These are phyloP conservation scores for Crematogaster levior DNA, from an alignment of 2,888 invertebrate species.

Conservation along the genomic window DNA sequence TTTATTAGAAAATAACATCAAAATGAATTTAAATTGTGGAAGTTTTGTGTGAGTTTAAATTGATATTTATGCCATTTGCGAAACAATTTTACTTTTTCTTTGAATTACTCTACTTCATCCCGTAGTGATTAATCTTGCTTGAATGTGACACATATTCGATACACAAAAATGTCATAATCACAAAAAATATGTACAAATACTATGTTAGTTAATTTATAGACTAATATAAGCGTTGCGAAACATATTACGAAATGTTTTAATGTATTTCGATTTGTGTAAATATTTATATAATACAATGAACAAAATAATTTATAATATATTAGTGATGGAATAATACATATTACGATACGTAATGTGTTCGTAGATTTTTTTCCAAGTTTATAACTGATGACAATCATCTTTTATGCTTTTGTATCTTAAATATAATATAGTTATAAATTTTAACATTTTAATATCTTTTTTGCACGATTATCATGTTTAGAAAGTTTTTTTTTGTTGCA, in stretches of 20 bases:
- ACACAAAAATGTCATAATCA: not conserved
- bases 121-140: not conserved
- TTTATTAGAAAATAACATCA: not conserved
- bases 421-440: not conserved
- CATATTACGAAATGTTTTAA: not conserved
- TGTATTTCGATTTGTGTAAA: not conserved
- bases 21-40: no score
- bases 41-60: not conserved
- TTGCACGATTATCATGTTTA: not conserved
- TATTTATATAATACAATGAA: not conserved
- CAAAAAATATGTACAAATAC: no score
- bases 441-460: not conserved
- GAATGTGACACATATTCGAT: not conserved
- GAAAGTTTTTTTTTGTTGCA: not conserved
- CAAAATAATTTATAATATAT: not conserved
- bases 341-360: not conserved
- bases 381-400: not conserved
- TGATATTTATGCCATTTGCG: not conserved
- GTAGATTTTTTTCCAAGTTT: not conserved
- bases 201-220: not conserved
- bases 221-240: not conserved
- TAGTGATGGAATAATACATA: not conserved
- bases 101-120: not conserved
- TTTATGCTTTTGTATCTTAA: not conserved
- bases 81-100: not conserved